A percentile compares a stretch with the other conserved stretches of the same genome.
Conservation (phyloP, 2,888 invertebrate genomes). For the Hydrotaea diabolus region DNA sequence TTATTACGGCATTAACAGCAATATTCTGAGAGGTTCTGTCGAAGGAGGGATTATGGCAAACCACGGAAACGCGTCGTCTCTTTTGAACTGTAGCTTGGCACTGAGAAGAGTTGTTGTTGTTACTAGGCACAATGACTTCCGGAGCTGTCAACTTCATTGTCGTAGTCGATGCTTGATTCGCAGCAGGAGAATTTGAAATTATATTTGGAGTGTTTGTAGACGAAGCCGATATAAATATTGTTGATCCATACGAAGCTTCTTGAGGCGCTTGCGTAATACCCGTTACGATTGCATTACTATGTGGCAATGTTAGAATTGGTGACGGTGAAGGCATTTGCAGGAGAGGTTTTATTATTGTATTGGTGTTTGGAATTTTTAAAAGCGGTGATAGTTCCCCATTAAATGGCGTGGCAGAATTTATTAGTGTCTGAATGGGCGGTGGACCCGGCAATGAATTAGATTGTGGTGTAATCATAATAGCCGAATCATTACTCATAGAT, state of each 20-base stretch:
- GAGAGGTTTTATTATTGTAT: constrained; percentile 43
- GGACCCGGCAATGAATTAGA: constrained; percentile 12
- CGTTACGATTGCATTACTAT: constrained; percentile 61
- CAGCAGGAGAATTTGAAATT: not conserved
- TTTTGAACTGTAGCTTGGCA: constrained; percentile 47
- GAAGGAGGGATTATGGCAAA: constrained; percentile 51
- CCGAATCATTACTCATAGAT: constrained; percentile 6
- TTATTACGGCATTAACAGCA: constrained; percentile 67
- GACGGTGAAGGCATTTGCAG: constrained; percentile 34
- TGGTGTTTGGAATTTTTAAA: constrained; percentile 17
- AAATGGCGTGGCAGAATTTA: not conserved
- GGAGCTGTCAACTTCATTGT: not conserved
- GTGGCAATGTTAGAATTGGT: constrained; percentile 43
- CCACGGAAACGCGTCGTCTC: constrained; percentile 66
- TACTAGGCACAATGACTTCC: not conserved
- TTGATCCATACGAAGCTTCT: constrained; percentile 65
- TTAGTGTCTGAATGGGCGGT: constrained; percentile 1
- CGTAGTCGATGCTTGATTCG: not conserved
- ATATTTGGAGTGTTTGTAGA: not conserved
- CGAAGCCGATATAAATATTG: constrained; percentile 65
- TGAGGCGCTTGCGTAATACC: constrained; percentile 62
- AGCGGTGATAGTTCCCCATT: not conserved
- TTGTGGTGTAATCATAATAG: constrained; percentile 30
- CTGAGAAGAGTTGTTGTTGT: not conserved
- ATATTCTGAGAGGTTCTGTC: constrained; percentile 62